Evolutionary conservation across 2,888 invertebrate species (phyloP), one percentile per base, ranked within the genome.

Genomic region (Sylvicola fuscatus): DNA sequence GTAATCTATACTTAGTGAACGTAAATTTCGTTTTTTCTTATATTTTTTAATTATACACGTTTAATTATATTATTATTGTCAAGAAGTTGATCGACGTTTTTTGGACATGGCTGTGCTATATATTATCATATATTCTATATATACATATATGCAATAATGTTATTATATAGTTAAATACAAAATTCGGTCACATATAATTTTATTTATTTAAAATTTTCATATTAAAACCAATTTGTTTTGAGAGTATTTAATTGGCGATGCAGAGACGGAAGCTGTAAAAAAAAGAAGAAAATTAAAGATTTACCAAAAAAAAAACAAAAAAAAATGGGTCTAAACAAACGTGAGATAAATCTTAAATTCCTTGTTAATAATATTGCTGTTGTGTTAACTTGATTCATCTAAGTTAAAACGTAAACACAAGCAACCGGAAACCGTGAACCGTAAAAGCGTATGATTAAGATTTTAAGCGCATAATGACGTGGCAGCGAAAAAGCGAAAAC

Each of bases 61-160:
- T 32, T 39, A 28, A 32, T 42, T 37, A 35, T 32, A 33, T 41
- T 38, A 32, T 49, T 54, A 53, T 54, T 54, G 49, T 80, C 79
- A 80, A 82, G 82, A 82, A 84, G 82, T 83, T 83, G 82, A 83
- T 82, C 80, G 79, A 81, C 81, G 80, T 82, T 82, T 78, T 76
- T 77, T 75, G 75, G 77, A 79, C 75, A 76, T 76, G 75, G 73
- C 75, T 74, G 71, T 66, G 68, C 71, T 70, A 52, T 47, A 39
- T 41, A 44, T 45, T 39, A 45, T 44, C 44, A 45, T 45, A 29
- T 13, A n/a, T n/a, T n/a, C n/a, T 13, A 29, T 29, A 29, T 29
- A 29, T 29, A 13, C 14, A 29, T 29, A 29, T 29, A 29, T 29
- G 14, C 14, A 13, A 13, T 29, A 13, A 4, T 29, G 29, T n/a